Evolutionary conservation across 2,113 vertebrate genomes (phyloP), one percentile per base, ranked within the genome.

Genomic region (Myotis lucifugus): DNA sequence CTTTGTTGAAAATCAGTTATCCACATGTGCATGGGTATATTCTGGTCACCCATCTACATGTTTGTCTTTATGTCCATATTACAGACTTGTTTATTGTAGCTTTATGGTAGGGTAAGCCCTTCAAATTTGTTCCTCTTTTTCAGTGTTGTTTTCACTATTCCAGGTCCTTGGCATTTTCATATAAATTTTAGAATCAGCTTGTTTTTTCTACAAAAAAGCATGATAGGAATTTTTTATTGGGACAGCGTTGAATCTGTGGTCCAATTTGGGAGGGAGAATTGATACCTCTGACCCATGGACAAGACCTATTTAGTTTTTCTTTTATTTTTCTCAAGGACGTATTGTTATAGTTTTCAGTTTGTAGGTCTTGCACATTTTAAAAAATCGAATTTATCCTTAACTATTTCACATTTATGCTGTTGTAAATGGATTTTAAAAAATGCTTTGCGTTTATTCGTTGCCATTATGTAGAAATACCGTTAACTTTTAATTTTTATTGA

Each of bases 141-240:
- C 72, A 86, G 0, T 84, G 7, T 83, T 70, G 42, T 66, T 84
- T 64, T 86, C 10, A 29, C 17, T 85, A 17, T 52, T 86, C 64
- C 79, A 50, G 40, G 12, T 69, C 59, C 48, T 69, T 74, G 74
- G 18, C 11, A 42, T 86, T 69, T 95, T 67, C 37, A 29, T 42
- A 15, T 81, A 50, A 81, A 78, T 88, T 93, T 93, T 88, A 42
- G 48, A 87, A 61, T 69, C 61, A 73, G 19, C n/a, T 72, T 72
- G 23, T 83, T 42, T 59, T 82, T 77, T 74, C 67, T 82, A 14
- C 4, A 27, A 46, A 82, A 86, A 52, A 48, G 29, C 11, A 14
- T 92, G 23, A 23, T 42, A 42, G 25, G 23, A 54, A 27, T 86
- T 92, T 94, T 73, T 96, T 3, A 61, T 70, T 85, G 59, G 4